A percentile compares a stretch with the other conserved stretches of the same genome.
Evolutionary conservation across 2,113 vertebrate species (phyloP).

Genomic region (Dasypus novemcinctus): DNA sequence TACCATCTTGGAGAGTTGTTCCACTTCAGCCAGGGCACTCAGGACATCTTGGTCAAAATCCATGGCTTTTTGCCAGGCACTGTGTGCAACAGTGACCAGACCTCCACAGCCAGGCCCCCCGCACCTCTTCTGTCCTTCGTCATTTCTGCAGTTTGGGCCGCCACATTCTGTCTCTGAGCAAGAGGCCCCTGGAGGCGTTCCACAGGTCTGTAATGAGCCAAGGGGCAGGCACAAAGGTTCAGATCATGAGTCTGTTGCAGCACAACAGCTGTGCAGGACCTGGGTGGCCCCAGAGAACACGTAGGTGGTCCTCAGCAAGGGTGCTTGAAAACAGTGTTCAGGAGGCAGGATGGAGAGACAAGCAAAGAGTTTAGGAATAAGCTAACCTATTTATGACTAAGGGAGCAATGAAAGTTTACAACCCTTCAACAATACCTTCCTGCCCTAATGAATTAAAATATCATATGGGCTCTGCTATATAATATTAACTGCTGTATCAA

Average conservation of each 20-base stretch:
- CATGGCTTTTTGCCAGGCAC: slow-evolving; percentile 88
- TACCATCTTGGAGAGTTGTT: slow-evolving; percentile 96
- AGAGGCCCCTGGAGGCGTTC: slow-evolving; percentile 85
- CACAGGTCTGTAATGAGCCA: slow-evolving; percentile 88
- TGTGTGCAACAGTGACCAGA: slow-evolving; percentile 85
- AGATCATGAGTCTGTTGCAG: neutral
- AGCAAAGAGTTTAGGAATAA: neutral
- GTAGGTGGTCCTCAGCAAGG: slow-evolving; percentile 13
- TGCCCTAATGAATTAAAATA: neutral
- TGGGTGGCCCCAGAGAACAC: slow-evolving; percentile 16
- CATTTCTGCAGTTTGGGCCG: slow-evolving; percentile 87
- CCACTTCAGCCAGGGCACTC: slow-evolving; percentile 93
- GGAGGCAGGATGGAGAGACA: neutral
- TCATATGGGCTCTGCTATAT: neutral
- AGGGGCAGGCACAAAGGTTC: neutral
- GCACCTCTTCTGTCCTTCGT: slow-evolving; percentile 87
- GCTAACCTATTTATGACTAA: neutral
- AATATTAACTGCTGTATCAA: neutral
- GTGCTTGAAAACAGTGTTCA: neutral
- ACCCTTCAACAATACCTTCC: neutral
- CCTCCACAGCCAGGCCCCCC: slow-evolving; percentile 91
- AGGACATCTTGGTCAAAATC: slow-evolving; percentile 92
- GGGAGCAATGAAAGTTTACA: neutral
- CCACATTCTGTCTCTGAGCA: slow-evolving; percentile 88
- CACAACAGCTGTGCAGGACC: neutral